Conservation (phyloP, 2,797 vertebrate species). For the Urosaurus nigricauda region DNA sequence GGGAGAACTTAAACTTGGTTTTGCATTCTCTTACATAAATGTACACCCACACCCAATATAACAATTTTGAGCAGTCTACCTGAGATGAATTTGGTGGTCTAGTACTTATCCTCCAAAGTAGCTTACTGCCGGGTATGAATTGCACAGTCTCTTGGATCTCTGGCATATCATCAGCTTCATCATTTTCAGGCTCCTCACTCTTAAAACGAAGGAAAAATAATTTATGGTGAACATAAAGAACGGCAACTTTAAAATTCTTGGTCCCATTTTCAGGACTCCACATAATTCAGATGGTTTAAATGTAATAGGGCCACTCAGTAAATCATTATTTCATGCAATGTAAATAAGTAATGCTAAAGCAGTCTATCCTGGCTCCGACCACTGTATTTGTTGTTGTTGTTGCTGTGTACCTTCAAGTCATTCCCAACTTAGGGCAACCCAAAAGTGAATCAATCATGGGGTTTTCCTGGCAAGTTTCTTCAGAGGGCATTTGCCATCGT, state of each 20-base stretch:
- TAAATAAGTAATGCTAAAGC: not conserved
- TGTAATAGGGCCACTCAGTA: not conserved
- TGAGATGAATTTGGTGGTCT: slow-evolving; percentile 89
- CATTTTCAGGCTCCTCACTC: slow-evolving; percentile 85
- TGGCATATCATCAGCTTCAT: slow-evolving; percentile 91
- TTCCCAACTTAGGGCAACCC: too few relatives aligned
- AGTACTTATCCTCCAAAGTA: slow-evolving; percentile 94
- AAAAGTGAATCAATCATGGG: too few relatives aligned
- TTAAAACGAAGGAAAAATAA: slow-evolving; percentile 62
- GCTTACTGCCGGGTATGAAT: slow-evolving; percentile 92
- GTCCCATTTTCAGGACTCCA: not conserved
- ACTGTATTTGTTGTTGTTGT: not conserved
- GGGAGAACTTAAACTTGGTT: not conserved
- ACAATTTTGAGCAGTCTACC: slow-evolving; percentile 75
- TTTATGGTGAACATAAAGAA: slow-evolving; percentile 14
- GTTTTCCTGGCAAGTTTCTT: too few relatives aligned
- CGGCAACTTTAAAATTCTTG: not conserved
- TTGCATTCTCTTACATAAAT: not conserved
- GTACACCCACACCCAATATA: not conserved
- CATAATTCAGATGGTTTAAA: not conserved
- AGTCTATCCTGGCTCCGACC: not conserved
- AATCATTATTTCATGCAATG: not conserved
- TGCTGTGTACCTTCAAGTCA: too few relatives aligned
- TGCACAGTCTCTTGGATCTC: slow-evolving; percentile 92
- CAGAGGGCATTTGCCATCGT: too few relatives aligned